Evolutionary conservation across 1,140 invertebrate species (phyloP).

Genomic region (Ganaspis sp.): DNA sequence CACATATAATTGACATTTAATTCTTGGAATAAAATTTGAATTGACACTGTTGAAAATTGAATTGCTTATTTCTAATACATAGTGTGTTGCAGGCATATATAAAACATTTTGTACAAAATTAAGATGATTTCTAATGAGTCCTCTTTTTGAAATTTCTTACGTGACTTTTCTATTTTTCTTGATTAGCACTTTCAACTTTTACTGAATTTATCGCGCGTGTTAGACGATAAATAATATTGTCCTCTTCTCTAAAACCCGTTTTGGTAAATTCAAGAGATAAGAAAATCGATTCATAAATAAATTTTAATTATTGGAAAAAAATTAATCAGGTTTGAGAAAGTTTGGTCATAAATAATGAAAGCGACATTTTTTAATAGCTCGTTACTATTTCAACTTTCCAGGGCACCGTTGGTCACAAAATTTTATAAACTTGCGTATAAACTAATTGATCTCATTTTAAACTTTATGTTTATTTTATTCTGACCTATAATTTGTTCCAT

Average conservation of each 20-base stretch:
- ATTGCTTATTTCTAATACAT: too few relatives aligned
- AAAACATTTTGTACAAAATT: background rate
- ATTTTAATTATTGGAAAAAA: background rate
- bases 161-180: background rate
- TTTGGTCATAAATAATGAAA: background rate
- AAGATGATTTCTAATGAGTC: background rate
- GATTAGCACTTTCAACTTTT: conserved; percentile 1
- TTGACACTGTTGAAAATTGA: too few relatives aligned
- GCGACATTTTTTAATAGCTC: background rate
- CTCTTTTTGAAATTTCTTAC: background rate
- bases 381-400: background rate
- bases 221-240: background rate
- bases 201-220: background rate
- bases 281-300: background rate
- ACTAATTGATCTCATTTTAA: background rate
- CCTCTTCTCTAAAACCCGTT: background rate
- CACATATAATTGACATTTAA: too few relatives aligned
- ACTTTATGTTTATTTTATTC: too few relatives aligned
- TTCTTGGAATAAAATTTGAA: too few relatives aligned
- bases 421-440: background rate
- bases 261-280: background rate
- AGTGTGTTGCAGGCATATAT: too few relatives aligned
- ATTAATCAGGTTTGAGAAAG: conserved; percentile 14
- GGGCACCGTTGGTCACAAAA: background rate
- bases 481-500: too few relatives aligned